Evolutionary conservation across 2,888 invertebrate species (phyloP).

Genomic region (Norana najaformis): DNA sequence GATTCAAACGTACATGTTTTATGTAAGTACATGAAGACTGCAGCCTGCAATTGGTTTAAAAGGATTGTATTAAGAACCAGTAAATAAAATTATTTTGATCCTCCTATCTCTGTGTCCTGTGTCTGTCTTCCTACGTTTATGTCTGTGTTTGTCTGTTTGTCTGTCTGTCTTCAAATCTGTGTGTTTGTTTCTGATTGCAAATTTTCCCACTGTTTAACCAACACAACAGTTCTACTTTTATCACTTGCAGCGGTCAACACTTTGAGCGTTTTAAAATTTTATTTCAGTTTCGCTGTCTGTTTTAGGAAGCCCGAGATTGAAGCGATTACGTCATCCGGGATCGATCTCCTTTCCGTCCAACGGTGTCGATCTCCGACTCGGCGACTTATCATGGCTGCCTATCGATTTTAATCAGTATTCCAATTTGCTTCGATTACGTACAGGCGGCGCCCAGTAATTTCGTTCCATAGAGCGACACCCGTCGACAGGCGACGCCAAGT

Average conservation of each 20-base stretch:
- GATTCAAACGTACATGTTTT: too few species aligned
- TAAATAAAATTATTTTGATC: too few species aligned
- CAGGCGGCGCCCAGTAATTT: background rate
- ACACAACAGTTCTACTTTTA: background rate
- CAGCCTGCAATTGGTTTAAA: too few species aligned
- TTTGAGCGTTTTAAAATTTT: background rate
- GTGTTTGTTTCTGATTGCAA: background rate
- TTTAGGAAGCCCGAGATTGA: background rate
- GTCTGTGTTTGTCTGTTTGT: background rate
- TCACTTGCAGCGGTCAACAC: background rate
- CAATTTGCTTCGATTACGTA: conserved; percentile 24
- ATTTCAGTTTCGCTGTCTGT: background rate
- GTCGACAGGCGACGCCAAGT: background rate
- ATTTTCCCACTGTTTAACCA: background rate
- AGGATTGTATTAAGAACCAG: too few species aligned
- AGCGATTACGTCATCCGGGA: background rate
- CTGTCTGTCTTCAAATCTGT: background rate
- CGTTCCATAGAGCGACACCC: background rate
- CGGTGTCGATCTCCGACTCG: background rate
- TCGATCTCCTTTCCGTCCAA: background rate
- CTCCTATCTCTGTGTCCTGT: background rate
- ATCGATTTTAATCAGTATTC: conserved; percentile 23
- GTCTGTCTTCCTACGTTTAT: background rate
- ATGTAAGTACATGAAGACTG: too few species aligned
- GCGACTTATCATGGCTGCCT: background rate